Evolutionary conservation across 2,113 vertebrate species (phyloP), one percentile per base, ranked within the genome.

Genomic region (Gyps fulvus): DNA sequence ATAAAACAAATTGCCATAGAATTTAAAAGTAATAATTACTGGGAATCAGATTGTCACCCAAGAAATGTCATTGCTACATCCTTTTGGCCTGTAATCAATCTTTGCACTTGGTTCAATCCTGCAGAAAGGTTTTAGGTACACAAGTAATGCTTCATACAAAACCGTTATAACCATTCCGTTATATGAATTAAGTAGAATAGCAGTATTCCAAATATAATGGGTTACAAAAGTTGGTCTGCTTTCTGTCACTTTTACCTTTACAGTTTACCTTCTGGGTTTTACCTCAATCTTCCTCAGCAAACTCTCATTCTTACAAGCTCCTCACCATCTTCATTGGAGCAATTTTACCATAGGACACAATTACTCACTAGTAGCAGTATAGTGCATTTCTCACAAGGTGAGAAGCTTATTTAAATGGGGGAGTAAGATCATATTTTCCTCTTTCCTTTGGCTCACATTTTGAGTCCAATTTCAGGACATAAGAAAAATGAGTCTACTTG

Each of bases 401-500:
- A 87, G 38, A 87, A 76, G 13, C 34, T 83, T 63, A 40, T 90
- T 91, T 90, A 81, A 63, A 87, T 71, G 45, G 7, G 15, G 11
- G 25, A 73, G 9, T 80, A 77, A 96, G 93, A 36, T 4, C 16
- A 3, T 89, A 47, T 85, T 84, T 85, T 71, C 58, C 42, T 87
- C 32, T 78, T 36, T 81, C 54, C 49, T 91, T 91, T 89, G 55
- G 34, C 47, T 92, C 22, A 55, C 12, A 69, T 95, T 95, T 95
- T 84, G 23, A 87, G 42, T 83, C 50, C 74, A 67, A 57, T 94
- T 96, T 95, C 83, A 66, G 62, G 40, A 85, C 72, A 85, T 71
- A 81, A 76, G 70, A 87, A 96, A 97, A 93, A 91, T 87, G 12
- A 85, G 43, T 78, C 90, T 91, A 55, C 62, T 92, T 87, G 83